Conservation (phyloP, 2,113 vertebrate species). For the Sinocyclocheilus rhinocerous region DNA sequence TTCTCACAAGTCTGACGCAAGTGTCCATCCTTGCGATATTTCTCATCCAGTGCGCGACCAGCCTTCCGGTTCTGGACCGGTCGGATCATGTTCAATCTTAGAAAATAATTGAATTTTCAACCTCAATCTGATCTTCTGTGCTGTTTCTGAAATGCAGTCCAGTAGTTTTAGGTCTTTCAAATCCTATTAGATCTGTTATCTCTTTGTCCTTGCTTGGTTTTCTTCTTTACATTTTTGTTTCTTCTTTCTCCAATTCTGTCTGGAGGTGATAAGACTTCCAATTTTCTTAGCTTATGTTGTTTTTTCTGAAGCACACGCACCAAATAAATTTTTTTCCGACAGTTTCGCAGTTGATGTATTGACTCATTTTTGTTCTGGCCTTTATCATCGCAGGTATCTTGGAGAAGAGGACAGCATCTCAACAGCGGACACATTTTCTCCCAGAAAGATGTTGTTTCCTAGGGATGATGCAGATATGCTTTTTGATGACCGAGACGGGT, state of each 20-base stretch:
- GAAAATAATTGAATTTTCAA: background rate
- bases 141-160: background rate
- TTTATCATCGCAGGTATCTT: conserved; percentile 56
- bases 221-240: background rate
- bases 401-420: conserved; percentile 59
- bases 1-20: conserved; percentile 60
- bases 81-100: conserved; percentile 39
- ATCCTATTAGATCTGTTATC: background rate
- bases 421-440: conserved; percentile 56
- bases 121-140: background rate
- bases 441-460: conserved; percentile 55
- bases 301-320: too few relatives aligned
- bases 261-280: background rate
- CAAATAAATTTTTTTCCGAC: background rate
- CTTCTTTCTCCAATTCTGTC: background rate
- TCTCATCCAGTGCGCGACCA: conserved; percentile 63
- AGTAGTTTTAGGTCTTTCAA: background rate
- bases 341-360: background rate
- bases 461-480: conserved; percentile 56
- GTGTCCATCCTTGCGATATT: conserved; percentile 63
- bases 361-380: background rate
- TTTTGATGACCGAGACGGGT: conserved; percentile 63
- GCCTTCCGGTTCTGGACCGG: conserved; percentile 68
- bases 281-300: background rate
- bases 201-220: background rate